Conservation (phyloP, 2,888 invertebrate genomes). For the Muschampia plurimacula region DNA sequence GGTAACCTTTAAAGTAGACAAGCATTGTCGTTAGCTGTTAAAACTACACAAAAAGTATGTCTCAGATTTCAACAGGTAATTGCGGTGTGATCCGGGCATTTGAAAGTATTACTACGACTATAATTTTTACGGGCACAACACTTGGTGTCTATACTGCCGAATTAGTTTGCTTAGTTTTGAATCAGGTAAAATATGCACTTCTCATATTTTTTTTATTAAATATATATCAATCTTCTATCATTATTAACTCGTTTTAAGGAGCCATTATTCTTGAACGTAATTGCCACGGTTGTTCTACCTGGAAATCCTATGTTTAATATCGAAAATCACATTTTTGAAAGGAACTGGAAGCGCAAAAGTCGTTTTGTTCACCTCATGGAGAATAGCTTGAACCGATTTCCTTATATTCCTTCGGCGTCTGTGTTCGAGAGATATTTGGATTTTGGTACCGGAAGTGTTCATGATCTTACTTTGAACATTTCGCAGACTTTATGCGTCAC, state of each 20-base stretch:
- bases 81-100: slow-evolving; percentile 76
- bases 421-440: slow-evolving; percentile 75
- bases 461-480: slow-evolving; percentile 70
- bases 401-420: slow-evolving; percentile 71
- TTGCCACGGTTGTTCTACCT: slow-evolving; percentile 66
- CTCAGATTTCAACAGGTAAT: slow-evolving; percentile 73
- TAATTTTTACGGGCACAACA: slow-evolving; percentile 69
- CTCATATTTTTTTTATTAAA: too few relatives aligned
- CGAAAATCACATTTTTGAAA: slow-evolving; percentile 67
- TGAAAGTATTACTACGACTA: slow-evolving; percentile 67
- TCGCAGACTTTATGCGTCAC: slow-evolving; percentile 77
- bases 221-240: too few relatives aligned
- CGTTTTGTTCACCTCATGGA: slow-evolving; percentile 73
- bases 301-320: slow-evolving; percentile 64
- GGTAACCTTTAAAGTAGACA: too few relatives aligned
- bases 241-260: slow-evolving; percentile 54
- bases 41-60: neutral
- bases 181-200: slow-evolving; percentile 62
- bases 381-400: slow-evolving; percentile 70
- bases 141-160: slow-evolving; percentile 74
- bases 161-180: slow-evolving; percentile 73
- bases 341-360: slow-evolving; percentile 62
- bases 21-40: too few relatives aligned
- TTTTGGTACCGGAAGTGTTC: slow-evolving; percentile 71
- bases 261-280: slow-evolving; percentile 67